Evolutionary conservation across 2,797 vertebrate species (phyloP).

Genomic region (Novumbra hubbsi): DNA sequence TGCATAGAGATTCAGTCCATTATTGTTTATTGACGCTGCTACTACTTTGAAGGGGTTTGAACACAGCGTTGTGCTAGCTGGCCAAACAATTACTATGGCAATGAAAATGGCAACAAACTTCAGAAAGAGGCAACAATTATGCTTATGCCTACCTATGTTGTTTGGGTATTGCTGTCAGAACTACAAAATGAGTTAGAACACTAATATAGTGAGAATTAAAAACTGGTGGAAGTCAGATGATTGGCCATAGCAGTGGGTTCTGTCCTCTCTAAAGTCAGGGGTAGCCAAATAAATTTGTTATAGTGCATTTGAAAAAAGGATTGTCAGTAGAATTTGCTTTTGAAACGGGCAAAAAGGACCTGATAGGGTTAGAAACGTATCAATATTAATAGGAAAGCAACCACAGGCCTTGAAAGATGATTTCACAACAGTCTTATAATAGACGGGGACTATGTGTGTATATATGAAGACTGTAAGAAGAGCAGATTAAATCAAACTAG

Average conservation of each 20-base stretch:
- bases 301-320: not conserved
- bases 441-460: not conserved
- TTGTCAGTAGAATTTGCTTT: not conserved
- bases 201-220: not conserved
- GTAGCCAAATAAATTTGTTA: not conserved
- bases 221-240: not conserved
- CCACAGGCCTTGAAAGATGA: not conserved
- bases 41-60: not conserved
- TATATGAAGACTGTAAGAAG: not conserved
- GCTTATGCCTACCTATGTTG: not conserved
- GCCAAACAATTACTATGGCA: not conserved
- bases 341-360: not conserved
- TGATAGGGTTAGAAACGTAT: not conserved
- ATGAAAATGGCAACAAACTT: not conserved
- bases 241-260: not conserved
- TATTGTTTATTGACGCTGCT: not conserved
- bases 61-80: not conserved
- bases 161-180: not conserved
- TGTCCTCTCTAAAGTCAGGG: not conserved
- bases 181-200: not conserved
- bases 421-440: not conserved
- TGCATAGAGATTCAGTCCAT: not conserved
- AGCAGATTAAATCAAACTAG: not conserved
- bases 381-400: conserved; percentile 3
- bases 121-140: not conserved